Percentiles rank a stretch among this genome's conserved stretches.
Evolutionary conservation across 92 coral and sea anemone species (phyloP).

Genomic region (Zoanthus gigantus): DNA sequence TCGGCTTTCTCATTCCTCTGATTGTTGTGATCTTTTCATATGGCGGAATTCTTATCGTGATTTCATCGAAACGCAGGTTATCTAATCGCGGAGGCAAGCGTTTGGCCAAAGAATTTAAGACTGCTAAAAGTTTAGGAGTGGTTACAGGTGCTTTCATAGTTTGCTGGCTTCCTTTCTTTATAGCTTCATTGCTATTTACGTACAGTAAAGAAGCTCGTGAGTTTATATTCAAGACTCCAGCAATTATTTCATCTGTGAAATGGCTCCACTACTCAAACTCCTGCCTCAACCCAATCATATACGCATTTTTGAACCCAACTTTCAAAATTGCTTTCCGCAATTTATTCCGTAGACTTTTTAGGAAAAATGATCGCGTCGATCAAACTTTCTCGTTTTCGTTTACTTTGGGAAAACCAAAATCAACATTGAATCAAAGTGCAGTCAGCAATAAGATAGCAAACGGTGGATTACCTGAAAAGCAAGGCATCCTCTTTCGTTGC

Average conservation of each 20-base stretch:
- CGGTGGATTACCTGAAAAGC: conserved; percentile 16
- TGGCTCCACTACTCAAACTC: conserved; percentile 97
- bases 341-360: conserved; percentile 64
- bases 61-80: conserved; percentile 73
- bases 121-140: conserved; percentile 96
- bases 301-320: conserved; percentile 94
- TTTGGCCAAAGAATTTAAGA: conserved; percentile 90
- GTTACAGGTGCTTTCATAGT: conserved; percentile 93
- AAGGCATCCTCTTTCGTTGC: conserved; percentile 9
- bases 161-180: conserved; percentile 96
- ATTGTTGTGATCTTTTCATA: conserved; percentile 83
- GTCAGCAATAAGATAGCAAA: neutral
- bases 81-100: conserved; percentile 88
- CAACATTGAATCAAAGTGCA: neutral
- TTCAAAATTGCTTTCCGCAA: conserved; percentile 88
- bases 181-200: conserved; percentile 67
- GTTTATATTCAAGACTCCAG: conserved; percentile 61
- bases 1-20: conserved; percentile 91
- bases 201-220: conserved; percentile 64
- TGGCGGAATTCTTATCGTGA: conserved; percentile 83
- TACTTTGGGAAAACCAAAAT: conserved; percentile 46
- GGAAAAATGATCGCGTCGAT: conserved; percentile 29
- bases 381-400: conserved; percentile 55
- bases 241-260: conserved; percentile 78
- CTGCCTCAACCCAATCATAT: conserved; percentile 97